A percentile compares a stretch with the other conserved stretches of the same genome.
Conservation (phyloP, 2,797 vertebrate species). For the Helarctos malayanus region DNA sequence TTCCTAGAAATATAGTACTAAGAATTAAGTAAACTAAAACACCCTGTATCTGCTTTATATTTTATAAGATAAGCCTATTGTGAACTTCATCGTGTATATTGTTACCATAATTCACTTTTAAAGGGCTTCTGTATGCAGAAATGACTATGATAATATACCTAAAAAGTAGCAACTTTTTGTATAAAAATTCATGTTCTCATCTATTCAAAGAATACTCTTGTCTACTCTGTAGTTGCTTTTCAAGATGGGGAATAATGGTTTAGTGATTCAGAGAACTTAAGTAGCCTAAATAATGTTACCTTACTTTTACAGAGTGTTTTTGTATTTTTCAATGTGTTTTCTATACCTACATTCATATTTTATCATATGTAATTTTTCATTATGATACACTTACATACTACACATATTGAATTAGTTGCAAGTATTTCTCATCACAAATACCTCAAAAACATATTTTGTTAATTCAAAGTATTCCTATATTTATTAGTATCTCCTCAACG, state of each 20-base stretch:
- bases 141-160: not conserved
- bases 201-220: not conserved
- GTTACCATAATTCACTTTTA: constrained; percentile 13
- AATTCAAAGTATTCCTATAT: not conserved
- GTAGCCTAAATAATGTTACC: not conserved
- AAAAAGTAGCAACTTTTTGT: not conserved
- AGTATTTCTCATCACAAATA: not conserved
- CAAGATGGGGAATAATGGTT: not conserved
- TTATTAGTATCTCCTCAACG: not conserved
- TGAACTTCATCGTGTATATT: not conserved
- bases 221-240: not conserved
- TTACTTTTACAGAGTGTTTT: not conserved
- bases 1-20: not conserved
- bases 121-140: not conserved
- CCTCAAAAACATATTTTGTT: not conserved
- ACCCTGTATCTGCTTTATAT: not conserved
- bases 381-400: not conserved
- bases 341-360: not conserved
- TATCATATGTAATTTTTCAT: not conserved
- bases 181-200: not conserved
- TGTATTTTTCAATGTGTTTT: not conserved
- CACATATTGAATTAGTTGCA: not conserved
- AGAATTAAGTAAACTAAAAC: constrained; percentile 21
- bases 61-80: not conserved
- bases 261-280: not conserved